Evolutionary conservation across 2,113 vertebrate genomes (phyloP), one percentile per base, ranked within the genome.

Genomic region (Corydoras maculifer): DNA sequence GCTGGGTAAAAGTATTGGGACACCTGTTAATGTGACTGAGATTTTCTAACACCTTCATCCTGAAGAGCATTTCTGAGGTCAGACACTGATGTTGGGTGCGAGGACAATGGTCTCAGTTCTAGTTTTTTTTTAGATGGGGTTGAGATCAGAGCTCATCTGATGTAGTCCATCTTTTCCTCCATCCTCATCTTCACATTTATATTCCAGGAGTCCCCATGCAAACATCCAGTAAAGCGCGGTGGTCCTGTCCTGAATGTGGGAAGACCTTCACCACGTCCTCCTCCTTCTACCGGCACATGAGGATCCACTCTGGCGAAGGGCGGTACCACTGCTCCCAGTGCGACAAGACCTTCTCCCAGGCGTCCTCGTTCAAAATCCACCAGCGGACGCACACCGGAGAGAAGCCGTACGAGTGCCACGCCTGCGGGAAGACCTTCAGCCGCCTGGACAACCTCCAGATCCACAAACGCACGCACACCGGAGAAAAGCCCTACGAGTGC

Each of bases 331-430:
- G 72, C 13, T 12, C 50, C 30, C 72, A 62, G 8, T 74, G 54
- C 54, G 54, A 57, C 12, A 57, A 57, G 54, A 57, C 54, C 54
- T 57, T 57, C 54, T n/a, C 12, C 13, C 54, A 57, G 54, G 54
- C 54, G 0, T 57, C 54, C 54, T 57, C 54, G 54, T 15, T 57
- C 1, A 57, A 57, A 3, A 57, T 57, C 54, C 54, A 57, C 54
- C 12, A n/a, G 54, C 13, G 54, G 9, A 68, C 65, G 3, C 72
- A 74, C 32, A 74, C 72, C 4, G 72, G 72, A n/a, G 72, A 74
- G 13, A 74, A 25, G 53, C 65, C 65, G 5, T 68, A 58, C 32
- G 14, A 68, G 65, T 68, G 65, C 54, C 32, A 32, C 3, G 65
- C 55, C 31, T 68, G 65, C 15, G 65, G 65, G 0, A 68, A 68